phyloP scores from a whole-genome alignment of 1,140 invertebrate genomes.

The Globodera rostochiensis region DNA sequence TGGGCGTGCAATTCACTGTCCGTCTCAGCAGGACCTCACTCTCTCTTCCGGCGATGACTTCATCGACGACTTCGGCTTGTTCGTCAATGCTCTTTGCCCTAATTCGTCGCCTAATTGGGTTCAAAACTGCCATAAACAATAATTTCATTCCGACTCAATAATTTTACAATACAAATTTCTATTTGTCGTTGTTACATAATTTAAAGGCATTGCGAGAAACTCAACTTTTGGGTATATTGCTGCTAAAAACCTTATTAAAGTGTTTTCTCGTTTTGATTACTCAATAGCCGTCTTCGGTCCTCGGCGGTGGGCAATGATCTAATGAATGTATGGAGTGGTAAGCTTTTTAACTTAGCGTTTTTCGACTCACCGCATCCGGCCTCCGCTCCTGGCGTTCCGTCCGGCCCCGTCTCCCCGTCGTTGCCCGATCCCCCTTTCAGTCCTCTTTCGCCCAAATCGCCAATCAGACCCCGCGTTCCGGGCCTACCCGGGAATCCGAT shows the following conservation, averaged over 20 bases:
- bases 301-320: slow-evolving; percentile 32
- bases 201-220: too few species aligned
- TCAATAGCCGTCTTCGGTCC: slow-evolving; percentile 28
- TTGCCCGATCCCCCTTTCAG: slow-evolving; percentile 16
- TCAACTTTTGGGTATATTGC: too few species aligned
- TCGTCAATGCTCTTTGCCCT: slow-evolving; percentile 18
- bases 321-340: not conserved
- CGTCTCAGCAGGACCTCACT: not conserved
- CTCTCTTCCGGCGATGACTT: not conserved
- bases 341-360: not conserved
- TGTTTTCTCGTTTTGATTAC: not conserved
- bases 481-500: not conserved
- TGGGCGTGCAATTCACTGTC: not conserved
- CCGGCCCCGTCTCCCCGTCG: not conserved
- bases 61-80: slow-evolving; percentile 12
- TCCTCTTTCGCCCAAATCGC: slow-evolving; percentile 6
- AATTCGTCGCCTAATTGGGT: slow-evolving; percentile 17
- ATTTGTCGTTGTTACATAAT: too few species aligned
- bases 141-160: not conserved
- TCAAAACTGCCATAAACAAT: not conserved
- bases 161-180: slow-evolving; percentile 20
- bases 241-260: too few species aligned
- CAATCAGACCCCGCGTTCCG: slow-evolving; percentile 18
- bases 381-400: slow-evolving; percentile 22
- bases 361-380: slow-evolving; percentile 9